A percentile compares a stretch with the other conserved stretches of the same genome.
Evolutionary conservation across 2,888 invertebrate species (phyloP).

Genomic region (Cosmia pyralina): DNA sequence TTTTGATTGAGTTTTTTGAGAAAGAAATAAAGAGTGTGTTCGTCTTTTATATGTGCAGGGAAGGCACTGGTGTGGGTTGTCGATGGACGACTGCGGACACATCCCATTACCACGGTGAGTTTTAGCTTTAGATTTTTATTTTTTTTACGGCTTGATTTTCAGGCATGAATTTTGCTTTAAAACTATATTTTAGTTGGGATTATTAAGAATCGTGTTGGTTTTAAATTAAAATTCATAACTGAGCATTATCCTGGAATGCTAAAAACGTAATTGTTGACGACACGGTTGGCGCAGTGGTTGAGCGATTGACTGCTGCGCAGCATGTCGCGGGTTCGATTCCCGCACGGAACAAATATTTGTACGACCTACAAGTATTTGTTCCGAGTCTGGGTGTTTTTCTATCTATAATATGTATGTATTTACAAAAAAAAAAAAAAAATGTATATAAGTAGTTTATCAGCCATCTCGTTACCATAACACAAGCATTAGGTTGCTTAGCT

Average conservation of each 20-base stretch:
- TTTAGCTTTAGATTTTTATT: slow-evolving; percentile 53
- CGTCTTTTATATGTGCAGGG: slow-evolving; percentile 90
- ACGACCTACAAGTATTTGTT: no score
- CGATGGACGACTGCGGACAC: slow-evolving; percentile 62
- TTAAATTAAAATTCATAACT: slow-evolving; percentile 12
- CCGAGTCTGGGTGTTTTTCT: no score
- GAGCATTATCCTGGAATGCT: neutral
- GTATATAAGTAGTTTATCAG: no score
- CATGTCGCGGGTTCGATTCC: no score
- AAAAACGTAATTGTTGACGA: neutral
- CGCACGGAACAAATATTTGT: no score
- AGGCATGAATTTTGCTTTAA: neutral
- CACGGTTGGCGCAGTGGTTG: no score
- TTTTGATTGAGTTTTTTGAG: slow-evolving; percentile 62
- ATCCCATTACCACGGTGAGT: slow-evolving; percentile 73
- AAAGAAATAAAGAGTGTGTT: slow-evolving; percentile 87
- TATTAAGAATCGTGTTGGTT: neutral
- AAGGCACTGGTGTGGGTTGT: slow-evolving; percentile 75
- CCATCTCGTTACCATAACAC: no score
- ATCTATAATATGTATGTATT: no score
- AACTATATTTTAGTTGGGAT: neutral
- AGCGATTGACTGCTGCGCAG: no score
- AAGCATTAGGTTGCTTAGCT: no score
- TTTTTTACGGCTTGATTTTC: neutral
- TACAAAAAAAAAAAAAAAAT: no score